These are phyloP conservation scores for Zaprionus bogoriensis DNA, from an alignment of 2,888 invertebrate genomes.

Conservation along the genomic window DNA sequence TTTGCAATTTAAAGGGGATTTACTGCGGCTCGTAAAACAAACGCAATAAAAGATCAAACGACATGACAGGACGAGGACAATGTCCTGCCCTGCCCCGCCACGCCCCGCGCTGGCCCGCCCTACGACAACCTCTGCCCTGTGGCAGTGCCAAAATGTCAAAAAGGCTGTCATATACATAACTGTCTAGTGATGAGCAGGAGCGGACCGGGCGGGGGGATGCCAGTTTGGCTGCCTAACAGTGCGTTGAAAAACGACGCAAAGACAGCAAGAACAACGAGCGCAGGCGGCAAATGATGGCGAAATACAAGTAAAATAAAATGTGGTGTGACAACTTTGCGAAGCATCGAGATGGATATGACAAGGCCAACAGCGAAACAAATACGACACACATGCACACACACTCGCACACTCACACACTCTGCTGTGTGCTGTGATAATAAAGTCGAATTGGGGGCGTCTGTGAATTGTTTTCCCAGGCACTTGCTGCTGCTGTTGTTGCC, in stretches of 20 bases:
- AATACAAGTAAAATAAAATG: constrained; percentile 69
- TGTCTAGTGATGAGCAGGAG: not conserved
- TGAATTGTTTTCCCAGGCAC: constrained; percentile 64
- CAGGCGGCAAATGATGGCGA: constrained; percentile 51
- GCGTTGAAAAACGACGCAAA: constrained; percentile 43
- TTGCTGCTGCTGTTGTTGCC: constrained; percentile 21
- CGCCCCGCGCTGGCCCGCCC: constrained; percentile 43
- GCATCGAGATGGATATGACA: constrained; percentile 71
- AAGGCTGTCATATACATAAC: constrained; percentile 50
- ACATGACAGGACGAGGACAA: constrained; percentile 60
- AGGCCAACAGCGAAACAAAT: constrained; percentile 38
- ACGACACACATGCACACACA: constrained; percentile 3
- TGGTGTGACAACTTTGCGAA: constrained; percentile 70
- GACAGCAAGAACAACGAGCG: constrained; percentile 23
- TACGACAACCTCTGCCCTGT: constrained; percentile 37
- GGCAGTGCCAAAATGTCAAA: constrained; percentile 66
- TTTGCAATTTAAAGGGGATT: constrained; percentile 78
- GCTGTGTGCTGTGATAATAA: constrained; percentile 45
- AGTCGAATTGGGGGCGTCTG: constrained; percentile 42
- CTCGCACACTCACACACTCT: not conserved
- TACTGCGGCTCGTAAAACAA: constrained; percentile 75
- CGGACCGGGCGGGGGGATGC: not conserved
- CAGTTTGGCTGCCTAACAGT: constrained; percentile 29
- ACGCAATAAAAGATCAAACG: constrained; percentile 78
- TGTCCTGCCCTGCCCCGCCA: constrained; percentile 44